Base-by-base conservation (phyloP, 2,888 invertebrate genomes). In the Stegophylla sp. region DNA sequence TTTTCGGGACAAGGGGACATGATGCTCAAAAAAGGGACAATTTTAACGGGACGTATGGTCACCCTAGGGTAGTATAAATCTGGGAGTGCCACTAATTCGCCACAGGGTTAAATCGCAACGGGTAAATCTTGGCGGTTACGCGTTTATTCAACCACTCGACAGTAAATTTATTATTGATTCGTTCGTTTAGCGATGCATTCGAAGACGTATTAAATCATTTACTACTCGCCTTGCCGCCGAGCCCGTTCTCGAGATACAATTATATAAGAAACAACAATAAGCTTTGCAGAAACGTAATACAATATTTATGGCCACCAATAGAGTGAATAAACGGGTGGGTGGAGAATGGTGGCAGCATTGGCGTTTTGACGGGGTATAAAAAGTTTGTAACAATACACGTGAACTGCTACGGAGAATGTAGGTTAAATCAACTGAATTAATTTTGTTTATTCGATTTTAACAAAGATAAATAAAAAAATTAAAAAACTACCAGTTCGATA, bases 391-490 rank as follows among this genome's bases (percentile, higher is more conserved):
- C 43, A 45, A 67, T 67, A 26, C 66, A 23, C n/a, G 9, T 4
- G 3, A 1, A 15, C n/a, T n/a, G n/a, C n/a, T n/a, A n/a, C n/a
- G 26, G 26, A 17, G 20, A 45, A 45, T 45, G 45, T 13, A 67
- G 67, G 67, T 45, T 26, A 43, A 17, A 26, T 43, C 45, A 67
- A 67, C 45, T 17, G 4, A 67, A 45, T 45, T 67, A 67, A 67
- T 67, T 43, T 67, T 48, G 26, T 67, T 67, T 67, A 26, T 67
- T 67, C 41, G 26, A 4, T 67, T 15, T 67, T 45, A 67, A 67
- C 43, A 67, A 45, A 45, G 17, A 26, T 41, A 64, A 64, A 64
- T 20, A 64, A 12, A 41, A 45, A 45, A 3, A 7, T 10, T 13
- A 45, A 53, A 53, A 48, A 53, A 23, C 43, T 15, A 66, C 45